A percentile compares a stretch with the other conserved stretches of the same genome.
phyloP scores from a whole-genome alignment of 2,797 vertebrate species.

The Lemur catta region DNA sequence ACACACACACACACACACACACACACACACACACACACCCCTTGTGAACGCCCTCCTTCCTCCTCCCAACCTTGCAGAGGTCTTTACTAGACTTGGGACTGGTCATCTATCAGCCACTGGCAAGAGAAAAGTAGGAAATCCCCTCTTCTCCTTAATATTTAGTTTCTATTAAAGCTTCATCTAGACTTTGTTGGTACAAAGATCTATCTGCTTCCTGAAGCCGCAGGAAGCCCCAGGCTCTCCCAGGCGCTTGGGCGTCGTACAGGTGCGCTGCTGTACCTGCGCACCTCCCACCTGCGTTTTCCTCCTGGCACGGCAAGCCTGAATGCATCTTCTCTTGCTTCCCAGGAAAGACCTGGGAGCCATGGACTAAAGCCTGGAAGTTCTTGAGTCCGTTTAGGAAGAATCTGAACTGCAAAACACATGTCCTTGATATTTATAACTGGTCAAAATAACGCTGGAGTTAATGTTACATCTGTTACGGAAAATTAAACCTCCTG shows the following conservation, averaged over 20 bases:
- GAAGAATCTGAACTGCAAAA: constrained; percentile 51
- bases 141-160: not conserved
- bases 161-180: not conserved
- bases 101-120: not conserved
- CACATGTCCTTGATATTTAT: constrained; percentile 75
- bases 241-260: not conserved
- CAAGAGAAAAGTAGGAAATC: not conserved
- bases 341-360: not conserved
- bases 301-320: not conserved
- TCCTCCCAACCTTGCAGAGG: not conserved
- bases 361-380: not conserved
- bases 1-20: not conserved
- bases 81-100: not conserved
- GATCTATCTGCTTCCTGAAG: not conserved
- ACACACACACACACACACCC: not conserved
- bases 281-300: no score
- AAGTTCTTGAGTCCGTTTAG: constrained; percentile 35
- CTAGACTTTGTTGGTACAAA: not conserved
- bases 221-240: not conserved
- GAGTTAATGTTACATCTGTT: constrained; percentile 59
- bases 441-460: constrained; percentile 60
- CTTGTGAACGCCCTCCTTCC: not conserved
- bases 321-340: not conserved
- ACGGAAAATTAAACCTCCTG: constrained; percentile 46
- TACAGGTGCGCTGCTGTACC: not conserved